Conservation (phyloP, 2,113 vertebrate genomes). For the Herpailurus yagouaroundi region DNA sequence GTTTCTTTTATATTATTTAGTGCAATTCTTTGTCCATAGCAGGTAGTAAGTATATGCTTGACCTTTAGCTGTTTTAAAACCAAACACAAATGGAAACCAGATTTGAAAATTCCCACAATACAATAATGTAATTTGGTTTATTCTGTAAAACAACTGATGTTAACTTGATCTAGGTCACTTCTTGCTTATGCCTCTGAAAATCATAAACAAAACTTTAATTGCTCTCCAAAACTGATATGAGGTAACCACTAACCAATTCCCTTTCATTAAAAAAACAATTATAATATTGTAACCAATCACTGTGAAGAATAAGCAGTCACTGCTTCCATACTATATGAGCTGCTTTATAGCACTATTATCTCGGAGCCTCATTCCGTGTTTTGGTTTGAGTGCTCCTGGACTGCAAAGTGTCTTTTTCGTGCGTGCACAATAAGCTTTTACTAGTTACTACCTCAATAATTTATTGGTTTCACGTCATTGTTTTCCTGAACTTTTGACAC, state of each 20-base stretch:
- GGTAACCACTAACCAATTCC: neutral
- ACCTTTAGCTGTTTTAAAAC: neutral
- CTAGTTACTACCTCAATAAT: neutral
- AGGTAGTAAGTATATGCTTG: neutral
- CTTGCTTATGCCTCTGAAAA: neutral
- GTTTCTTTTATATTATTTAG: neutral
- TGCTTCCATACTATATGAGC: neutral
- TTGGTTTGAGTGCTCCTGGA: neutral
- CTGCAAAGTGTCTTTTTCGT: neutral
- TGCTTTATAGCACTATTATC: neutral
- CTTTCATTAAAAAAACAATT: neutral
- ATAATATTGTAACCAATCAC: neutral
- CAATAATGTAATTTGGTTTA: neutral
- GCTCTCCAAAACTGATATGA: neutral
- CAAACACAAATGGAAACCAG: neutral
- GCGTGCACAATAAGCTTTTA: neutral
- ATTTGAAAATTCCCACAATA: neutral
- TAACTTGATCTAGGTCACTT: neutral
- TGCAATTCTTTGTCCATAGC: neutral
- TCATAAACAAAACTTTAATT: neutral
- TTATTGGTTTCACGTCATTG: neutral
- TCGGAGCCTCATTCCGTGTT: neutral
- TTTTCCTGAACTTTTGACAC: neutral
- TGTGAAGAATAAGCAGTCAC: neutral
- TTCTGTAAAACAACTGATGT: neutral